These are phyloP conservation scores for Capra hircus DNA, from an alignment of 2,113 vertebrate species.

Conservation along the genomic window DNA sequence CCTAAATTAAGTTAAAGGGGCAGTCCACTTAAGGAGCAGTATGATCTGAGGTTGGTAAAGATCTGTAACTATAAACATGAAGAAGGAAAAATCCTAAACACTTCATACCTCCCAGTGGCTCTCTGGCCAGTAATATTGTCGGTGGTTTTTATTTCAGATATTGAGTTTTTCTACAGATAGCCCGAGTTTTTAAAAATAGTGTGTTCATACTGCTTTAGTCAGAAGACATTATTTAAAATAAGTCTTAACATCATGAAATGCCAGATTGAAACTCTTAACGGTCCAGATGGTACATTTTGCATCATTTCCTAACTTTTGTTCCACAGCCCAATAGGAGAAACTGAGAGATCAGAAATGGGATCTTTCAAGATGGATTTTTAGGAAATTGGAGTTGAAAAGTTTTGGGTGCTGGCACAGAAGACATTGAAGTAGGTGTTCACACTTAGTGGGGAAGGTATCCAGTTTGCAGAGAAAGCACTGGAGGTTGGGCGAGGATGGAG, in stretches of 20 bases:
- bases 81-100: not conserved
- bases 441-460: not conserved
- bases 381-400: not conserved
- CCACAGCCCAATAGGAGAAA: not conserved
- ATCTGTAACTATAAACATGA: not conserved
- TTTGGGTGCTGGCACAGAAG: not conserved
- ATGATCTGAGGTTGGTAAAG: not conserved
- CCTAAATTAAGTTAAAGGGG: slow-evolving; percentile 9
- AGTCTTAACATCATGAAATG: slow-evolving; percentile 33
- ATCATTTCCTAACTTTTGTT: not conserved
- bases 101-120: not conserved
- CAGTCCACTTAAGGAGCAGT: not conserved
- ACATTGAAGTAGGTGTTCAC: not conserved
- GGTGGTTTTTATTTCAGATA: slow-evolving; percentile 25
- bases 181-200: not conserved
- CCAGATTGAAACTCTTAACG: slow-evolving; percentile 41
- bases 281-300: slow-evolving; percentile 40
- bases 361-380: not conserved
- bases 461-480: accelerated
- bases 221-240: slow-evolving; percentile 49
- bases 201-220: slow-evolving; percentile 17
- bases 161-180: not conserved
- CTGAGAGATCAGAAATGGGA: not conserved
- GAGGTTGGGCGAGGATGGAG: not conserved
- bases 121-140: not conserved